phyloP scores from a whole-genome alignment of 2,113 vertebrate genomes.

The Microtus richardsoni region DNA sequence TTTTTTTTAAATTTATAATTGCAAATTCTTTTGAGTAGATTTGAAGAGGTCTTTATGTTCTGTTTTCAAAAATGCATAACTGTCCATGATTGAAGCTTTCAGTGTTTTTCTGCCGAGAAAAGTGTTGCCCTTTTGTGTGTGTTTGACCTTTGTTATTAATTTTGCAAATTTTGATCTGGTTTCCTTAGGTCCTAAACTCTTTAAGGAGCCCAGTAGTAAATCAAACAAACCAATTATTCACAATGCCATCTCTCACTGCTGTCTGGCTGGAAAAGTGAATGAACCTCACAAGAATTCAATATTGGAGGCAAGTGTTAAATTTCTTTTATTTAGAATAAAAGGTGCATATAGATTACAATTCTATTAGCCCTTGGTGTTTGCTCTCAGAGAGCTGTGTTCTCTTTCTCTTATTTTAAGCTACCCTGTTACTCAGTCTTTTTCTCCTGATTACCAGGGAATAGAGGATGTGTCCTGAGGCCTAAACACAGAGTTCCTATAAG shows the following conservation, averaged over 20 bases:
- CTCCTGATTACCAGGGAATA: background rate
- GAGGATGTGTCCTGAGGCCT: background rate
- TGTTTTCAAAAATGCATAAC: rapidly evolving
- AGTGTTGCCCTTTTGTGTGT: rapidly evolving
- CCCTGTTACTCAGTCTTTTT: background rate
- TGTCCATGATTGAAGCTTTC: rapidly evolving
- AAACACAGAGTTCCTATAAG: background rate
- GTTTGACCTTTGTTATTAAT: rapidly evolving
- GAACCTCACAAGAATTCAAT: slow-evolving; percentile 94
- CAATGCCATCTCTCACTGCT: slow-evolving; percentile 97
- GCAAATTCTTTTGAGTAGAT: background rate
- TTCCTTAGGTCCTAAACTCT: slow-evolving; percentile 93
- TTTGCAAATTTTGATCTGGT: background rate
- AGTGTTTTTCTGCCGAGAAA: background rate
- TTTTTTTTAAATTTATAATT: background rate
- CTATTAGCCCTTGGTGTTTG: background rate
- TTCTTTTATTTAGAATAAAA: no score
- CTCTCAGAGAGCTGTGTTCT: background rate
- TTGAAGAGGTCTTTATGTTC: background rate
- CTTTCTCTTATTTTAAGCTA: background rate
- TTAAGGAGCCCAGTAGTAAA: slow-evolving; percentile 97
- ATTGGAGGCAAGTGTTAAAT: slow-evolving; percentile 90
- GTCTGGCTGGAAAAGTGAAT: slow-evolving; percentile 97
- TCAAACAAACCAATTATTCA: slow-evolving; percentile 98
- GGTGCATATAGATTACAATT: background rate